These are phyloP conservation scores for Pterostichus niger DNA, from an alignment of 2,888 invertebrate species.

Conservation along the genomic window DNA sequence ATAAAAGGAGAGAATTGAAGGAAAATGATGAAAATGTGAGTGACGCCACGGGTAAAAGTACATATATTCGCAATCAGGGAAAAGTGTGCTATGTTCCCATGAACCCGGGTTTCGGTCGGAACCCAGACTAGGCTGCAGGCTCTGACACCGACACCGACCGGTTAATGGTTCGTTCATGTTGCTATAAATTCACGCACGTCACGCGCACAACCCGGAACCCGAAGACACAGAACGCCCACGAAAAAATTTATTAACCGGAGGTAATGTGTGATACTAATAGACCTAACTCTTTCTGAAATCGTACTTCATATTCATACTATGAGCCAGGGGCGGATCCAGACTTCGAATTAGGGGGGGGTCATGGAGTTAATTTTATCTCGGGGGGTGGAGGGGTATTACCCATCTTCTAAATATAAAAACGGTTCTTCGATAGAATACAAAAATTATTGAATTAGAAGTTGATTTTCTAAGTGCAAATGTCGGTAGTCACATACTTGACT, in stretches of 20 bases:
- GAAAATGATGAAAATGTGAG: not conserved
- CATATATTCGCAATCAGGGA: constrained; percentile 27
- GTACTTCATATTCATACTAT: too few relatives aligned
- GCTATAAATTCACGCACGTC: constrained; percentile 56
- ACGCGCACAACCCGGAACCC: not conserved
- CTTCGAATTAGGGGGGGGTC: too few relatives aligned
- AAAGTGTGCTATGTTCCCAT: constrained; percentile 16
- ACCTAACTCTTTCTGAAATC: constrained; percentile 3
- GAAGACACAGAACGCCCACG: not conserved
- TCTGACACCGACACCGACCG: not conserved
- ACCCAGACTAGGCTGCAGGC: not conserved
- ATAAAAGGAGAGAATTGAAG: too few relatives aligned
- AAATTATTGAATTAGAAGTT: too few relatives aligned
- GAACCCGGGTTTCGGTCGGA: not conserved
- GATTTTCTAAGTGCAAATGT: too few relatives aligned
- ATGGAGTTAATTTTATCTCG: too few relatives aligned
- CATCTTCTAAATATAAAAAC: too few relatives aligned
- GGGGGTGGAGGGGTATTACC: too few relatives aligned
- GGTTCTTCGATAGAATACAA: too few relatives aligned
- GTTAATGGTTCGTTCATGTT: constrained; percentile 54
- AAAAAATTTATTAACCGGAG: constrained; percentile 35
- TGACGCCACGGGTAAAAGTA: not conserved
- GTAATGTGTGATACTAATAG: not conserved
- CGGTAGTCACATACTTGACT: too few relatives aligned
- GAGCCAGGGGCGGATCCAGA: too few relatives aligned